Conservation (phyloP, 2,888 invertebrate species). For the Abrostola tripartita region DNA sequence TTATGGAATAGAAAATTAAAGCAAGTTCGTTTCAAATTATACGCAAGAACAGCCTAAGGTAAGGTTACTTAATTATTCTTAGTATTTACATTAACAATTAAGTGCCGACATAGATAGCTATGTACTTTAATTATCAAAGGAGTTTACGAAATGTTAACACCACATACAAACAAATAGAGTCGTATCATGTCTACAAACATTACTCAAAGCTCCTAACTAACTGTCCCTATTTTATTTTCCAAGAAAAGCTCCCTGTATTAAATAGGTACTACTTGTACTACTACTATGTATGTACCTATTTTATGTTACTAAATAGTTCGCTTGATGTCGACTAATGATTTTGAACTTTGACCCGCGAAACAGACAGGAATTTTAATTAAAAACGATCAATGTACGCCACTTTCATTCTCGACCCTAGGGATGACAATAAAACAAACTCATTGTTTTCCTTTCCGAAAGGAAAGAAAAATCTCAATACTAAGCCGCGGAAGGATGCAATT, state of each 20-base stretch:
- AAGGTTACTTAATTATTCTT: too few species aligned
- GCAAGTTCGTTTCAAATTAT: too few species aligned
- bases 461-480: slow-evolving; percentile 29
- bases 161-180: neutral
- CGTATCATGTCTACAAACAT: neutral
- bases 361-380: slow-evolving; percentile 43
- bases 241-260: neutral
- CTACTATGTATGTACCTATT: too few species aligned
- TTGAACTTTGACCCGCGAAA: neutral
- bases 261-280: too few species aligned
- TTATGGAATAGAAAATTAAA: too few species aligned
- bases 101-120: too few species aligned
- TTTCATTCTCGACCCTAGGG: slow-evolving; percentile 17
- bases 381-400: slow-evolving; percentile 26
- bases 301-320: too few species aligned
- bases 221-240: neutral
- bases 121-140: neutral
- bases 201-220: neutral
- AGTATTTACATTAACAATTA: too few species aligned
- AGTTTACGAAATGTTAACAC: neutral
- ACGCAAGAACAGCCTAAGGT: too few species aligned
- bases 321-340: neutral
- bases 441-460: slow-evolving; percentile 32
- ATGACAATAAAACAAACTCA: slow-evolving; percentile 32
- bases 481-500: slow-evolving; percentile 39